Percentiles rank a stretch among this genome's conserved stretches.
These are phyloP conservation scores for Rhimphoctona megacephalus DNA, from an alignment of 2,888 invertebrate genomes.

Conservation along the genomic window DNA sequence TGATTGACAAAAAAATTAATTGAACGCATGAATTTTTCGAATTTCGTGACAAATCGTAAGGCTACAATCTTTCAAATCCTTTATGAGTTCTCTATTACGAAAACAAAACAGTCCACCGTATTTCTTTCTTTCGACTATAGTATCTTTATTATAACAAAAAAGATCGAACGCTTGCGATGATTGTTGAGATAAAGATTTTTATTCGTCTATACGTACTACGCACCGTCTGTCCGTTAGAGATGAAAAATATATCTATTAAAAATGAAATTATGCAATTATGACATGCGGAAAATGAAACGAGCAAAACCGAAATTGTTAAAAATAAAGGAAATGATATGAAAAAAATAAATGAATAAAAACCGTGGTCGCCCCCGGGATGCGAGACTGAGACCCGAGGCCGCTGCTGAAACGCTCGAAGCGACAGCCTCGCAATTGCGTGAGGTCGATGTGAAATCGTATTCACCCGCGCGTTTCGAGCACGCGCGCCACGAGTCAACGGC, in stretches of 20 bases:
- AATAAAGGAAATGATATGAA: background rate
- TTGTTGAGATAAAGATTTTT: background rate
- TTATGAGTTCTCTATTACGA: background rate
- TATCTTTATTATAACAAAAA: background rate
- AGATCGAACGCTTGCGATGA: background rate
- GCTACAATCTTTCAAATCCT: background rate
- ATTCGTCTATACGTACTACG: background rate
- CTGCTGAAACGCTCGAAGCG: conserved; percentile 13
- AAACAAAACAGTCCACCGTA: background rate
- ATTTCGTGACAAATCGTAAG: background rate
- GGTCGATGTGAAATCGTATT: conserved; percentile 57
- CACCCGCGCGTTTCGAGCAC: conserved; percentile 54
- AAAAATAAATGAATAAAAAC: background rate
- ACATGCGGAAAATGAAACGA: conserved; percentile 7
- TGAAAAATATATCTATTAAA: background rate
- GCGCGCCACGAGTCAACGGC: conserved; percentile 54
- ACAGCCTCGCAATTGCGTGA: conserved; percentile 28
- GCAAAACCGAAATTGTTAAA: background rate
- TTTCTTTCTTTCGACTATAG: background rate
- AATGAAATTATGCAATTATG: background rate
- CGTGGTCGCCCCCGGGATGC: conserved; percentile 22
- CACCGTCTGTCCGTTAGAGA: background rate
- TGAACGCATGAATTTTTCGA: background rate
- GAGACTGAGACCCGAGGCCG: conserved; percentile 1
- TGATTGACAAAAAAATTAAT: background rate